Conservation (phyloP, 2,888 invertebrate genomes). For the Nymphalis c-album region DNA sequence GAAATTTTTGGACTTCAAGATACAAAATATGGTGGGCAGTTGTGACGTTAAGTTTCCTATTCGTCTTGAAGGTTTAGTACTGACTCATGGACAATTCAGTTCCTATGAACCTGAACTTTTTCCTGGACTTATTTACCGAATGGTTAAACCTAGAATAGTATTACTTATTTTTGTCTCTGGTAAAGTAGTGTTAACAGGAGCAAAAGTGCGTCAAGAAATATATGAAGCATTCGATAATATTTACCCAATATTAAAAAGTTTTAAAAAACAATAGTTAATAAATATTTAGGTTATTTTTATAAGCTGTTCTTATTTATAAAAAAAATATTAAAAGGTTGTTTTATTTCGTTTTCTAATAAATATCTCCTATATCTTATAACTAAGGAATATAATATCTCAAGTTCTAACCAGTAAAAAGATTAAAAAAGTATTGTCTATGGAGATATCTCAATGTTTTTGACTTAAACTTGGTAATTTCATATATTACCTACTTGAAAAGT, state of each 20-base stretch:
- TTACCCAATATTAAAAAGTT: constrained; percentile 97
- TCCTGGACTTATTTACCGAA: constrained; percentile 98
- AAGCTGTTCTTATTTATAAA: constrained; percentile 23
- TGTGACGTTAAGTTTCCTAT: constrained; percentile 90
- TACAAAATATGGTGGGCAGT: constrained; percentile 90
- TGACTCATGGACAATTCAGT: constrained; percentile 88
- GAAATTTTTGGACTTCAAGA: constrained; percentile 90
- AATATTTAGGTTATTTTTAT: constrained; percentile 29
- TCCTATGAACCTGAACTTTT: constrained; percentile 99
- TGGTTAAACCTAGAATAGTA: constrained; percentile 98
- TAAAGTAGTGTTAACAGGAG: constrained; percentile 98
- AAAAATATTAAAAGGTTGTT: neutral
- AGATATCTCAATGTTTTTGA: too few species aligned
- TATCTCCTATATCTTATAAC: too few species aligned
- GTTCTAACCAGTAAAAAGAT: too few species aligned
- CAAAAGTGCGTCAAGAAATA: constrained; percentile 95
- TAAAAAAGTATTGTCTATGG: too few species aligned
- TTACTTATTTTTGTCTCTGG: constrained; percentile 99
- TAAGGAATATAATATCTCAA: too few species aligned
- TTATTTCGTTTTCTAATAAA: constrained; percentile 1
- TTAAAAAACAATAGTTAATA: constrained; percentile 87
- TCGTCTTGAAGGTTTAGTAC: constrained; percentile 87
- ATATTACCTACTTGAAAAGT: too few species aligned
- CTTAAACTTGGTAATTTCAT: too few species aligned
- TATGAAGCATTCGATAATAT: constrained; percentile 98